phyloP scores from a whole-genome alignment of 2,797 vertebrate genomes.

The Manis javanica region DNA sequence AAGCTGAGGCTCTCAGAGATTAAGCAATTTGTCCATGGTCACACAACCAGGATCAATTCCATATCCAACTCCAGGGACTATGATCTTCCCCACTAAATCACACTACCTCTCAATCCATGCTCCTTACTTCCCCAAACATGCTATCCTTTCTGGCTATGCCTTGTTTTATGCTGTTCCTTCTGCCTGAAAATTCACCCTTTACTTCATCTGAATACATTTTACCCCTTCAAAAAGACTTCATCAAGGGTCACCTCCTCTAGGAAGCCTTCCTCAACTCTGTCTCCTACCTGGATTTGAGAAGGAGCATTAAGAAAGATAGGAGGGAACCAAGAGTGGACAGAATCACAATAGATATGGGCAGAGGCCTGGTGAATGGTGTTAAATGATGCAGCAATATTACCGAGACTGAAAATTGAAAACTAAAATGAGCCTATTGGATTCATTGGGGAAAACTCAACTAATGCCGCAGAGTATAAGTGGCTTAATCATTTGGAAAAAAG shows the following conservation, averaged over 20 bases:
- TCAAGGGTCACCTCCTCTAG: neutral
- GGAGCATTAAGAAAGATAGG: neutral
- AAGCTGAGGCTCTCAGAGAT: neutral
- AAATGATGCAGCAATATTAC: neutral
- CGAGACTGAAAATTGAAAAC: neutral
- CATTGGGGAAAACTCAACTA: neutral
- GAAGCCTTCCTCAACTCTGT: conserved; percentile 8
- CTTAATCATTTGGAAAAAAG: neutral
- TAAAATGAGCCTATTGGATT: neutral
- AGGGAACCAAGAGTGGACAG: neutral
- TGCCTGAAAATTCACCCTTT: neutral
- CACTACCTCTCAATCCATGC: neutral
- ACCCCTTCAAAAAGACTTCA: neutral
- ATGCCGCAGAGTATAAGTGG: neutral
- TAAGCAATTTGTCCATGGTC: neutral
- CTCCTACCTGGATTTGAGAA: neutral
- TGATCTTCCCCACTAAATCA: neutral
- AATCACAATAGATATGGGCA: neutral
- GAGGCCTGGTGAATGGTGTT: neutral
- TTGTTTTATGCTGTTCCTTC: neutral
- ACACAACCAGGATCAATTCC: neutral
- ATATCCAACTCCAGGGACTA: neutral
- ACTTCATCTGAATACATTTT: neutral
- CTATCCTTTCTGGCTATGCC: neutral
- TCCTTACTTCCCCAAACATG: neutral